Conservation (phyloP, 2,113 vertebrate species). For the Maccullochella peelii region DNA sequence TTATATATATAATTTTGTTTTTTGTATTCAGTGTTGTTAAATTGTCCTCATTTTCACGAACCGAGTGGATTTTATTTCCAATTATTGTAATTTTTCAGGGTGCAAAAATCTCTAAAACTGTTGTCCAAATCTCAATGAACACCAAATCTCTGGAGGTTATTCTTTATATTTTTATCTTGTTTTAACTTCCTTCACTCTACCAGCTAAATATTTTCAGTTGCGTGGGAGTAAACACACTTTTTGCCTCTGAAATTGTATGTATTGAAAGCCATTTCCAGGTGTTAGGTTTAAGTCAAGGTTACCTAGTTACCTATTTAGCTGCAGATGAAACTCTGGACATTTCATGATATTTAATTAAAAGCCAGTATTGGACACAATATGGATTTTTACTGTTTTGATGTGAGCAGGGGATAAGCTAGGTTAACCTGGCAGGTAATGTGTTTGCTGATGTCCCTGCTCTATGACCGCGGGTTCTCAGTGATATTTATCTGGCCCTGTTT, state of each 20-base stretch:
- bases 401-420: not conserved
- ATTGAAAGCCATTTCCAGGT: not conserved
- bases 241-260: not conserved
- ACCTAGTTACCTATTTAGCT: not conserved
- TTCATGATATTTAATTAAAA: not conserved
- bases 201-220: not conserved
- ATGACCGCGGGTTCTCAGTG: constrained; percentile 39
- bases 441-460: constrained; percentile 43
- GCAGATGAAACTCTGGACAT: not conserved
- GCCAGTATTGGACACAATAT: not conserved
- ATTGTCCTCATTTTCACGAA: not conserved
- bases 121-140: not conserved
- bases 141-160: not conserved
- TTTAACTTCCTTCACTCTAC: not conserved
- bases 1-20: not conserved
- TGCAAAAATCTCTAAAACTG: not conserved
- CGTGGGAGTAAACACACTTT: not conserved
- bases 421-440: constrained; percentile 35
- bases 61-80: not conserved
- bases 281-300: not conserved
- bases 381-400: constrained; percentile 12
- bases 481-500: constrained; percentile 58
- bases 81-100: not conserved
- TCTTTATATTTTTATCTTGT: not conserved
- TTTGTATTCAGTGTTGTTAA: not conserved